Evolutionary conservation across 2,113 vertebrate species (phyloP).

Genomic region (Aviceda subcristata): DNA sequence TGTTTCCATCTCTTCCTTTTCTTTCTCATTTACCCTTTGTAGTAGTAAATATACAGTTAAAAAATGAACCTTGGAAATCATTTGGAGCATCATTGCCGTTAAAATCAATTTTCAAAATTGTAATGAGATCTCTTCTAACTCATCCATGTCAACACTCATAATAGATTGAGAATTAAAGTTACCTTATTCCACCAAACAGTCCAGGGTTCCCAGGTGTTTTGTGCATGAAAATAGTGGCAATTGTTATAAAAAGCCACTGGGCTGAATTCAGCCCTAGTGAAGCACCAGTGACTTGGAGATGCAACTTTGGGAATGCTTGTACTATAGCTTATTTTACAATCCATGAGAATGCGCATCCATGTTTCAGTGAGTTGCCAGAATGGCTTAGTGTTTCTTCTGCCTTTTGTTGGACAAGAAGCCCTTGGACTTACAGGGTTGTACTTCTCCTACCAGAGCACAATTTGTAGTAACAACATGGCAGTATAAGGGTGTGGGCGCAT

Average conservation of each 20-base stretch:
- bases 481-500: background rate
- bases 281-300: background rate
- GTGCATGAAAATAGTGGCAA: background rate
- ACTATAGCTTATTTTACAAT: background rate
- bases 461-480: too few relatives aligned
- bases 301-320: background rate
- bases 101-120: background rate
- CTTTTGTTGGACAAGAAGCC: background rate
- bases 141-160: background rate
- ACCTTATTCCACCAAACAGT: background rate
- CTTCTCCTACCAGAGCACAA: too few relatives aligned
- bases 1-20: background rate
- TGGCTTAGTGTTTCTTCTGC: background rate
- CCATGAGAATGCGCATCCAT: fast-evolving
- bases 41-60: background rate
- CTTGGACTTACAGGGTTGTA: background rate
- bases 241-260: background rate
- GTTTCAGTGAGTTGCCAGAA: background rate
- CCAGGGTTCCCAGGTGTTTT: background rate
- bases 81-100: background rate
- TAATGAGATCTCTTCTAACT: background rate
- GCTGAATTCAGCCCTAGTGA: background rate
- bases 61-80: background rate
- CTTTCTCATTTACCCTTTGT: background rate
- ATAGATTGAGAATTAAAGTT: background rate